These are phyloP conservation scores for Phrixothrix hirtus DNA, from an alignment of 2,888 invertebrate genomes.

Conservation along the genomic window DNA sequence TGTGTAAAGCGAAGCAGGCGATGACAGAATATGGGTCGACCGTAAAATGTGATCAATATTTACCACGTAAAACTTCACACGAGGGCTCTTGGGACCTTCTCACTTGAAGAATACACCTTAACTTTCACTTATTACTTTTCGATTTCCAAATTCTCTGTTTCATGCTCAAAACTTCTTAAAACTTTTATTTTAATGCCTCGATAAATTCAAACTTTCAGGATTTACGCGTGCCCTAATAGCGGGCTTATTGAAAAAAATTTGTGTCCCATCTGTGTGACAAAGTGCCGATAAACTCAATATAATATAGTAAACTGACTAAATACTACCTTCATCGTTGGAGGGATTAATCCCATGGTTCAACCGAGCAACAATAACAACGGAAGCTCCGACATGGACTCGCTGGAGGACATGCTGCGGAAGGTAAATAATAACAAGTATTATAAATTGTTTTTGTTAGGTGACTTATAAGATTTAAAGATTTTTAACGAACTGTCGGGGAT, in stretches of 20 bases:
- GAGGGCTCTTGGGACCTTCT: slow-evolving; percentile 21
- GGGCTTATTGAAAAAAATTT: slow-evolving; percentile 7
- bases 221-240: slow-evolving; percentile 8
- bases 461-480: neutral
- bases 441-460: too few relatives aligned
- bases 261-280: neutral
- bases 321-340: slow-evolving; percentile 3
- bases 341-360: slow-evolving; percentile 50
- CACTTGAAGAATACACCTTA: slow-evolving; percentile 28
- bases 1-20: slow-evolving; percentile 31
- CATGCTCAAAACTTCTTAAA: slow-evolving; percentile 17
- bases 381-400: slow-evolving; percentile 57
- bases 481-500: neutral
- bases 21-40: slow-evolving; percentile 47
- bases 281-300: slow-evolving; percentile 12
- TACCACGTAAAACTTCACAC: slow-evolving; percentile 63
- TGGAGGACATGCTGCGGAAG: slow-evolving; percentile 58
- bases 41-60: slow-evolving; percentile 44
- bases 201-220: slow-evolving; percentile 21
- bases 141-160: slow-evolving; percentile 27
- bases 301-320: slow-evolving; percentile 11
- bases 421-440: slow-evolving; percentile 43
- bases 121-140: slow-evolving; percentile 29
- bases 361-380: slow-evolving; percentile 56
- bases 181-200: slow-evolving; percentile 18